phyloP scores from a whole-genome alignment of 2,797 vertebrate genomes.

The Enteromius mattozi region DNA sequence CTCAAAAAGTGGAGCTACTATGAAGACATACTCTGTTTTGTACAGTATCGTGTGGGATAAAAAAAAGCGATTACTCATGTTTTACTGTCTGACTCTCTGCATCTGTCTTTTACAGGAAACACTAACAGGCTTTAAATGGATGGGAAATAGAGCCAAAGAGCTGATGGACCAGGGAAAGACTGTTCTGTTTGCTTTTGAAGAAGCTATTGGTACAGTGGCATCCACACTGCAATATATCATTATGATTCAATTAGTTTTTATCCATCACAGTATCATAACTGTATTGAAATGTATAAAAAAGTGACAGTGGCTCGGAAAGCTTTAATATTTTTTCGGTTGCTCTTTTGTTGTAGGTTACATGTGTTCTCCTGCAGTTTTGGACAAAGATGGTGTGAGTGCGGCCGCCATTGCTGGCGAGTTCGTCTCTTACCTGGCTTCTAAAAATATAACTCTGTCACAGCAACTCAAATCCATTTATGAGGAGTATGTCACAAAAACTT shows the following conservation, averaged over 20 bases:
- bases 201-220: slow-evolving; percentile 90
- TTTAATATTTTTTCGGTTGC: slow-evolving; percentile 37
- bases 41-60: not conserved
- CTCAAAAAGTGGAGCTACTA: not conserved
- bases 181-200: slow-evolving; percentile 97
- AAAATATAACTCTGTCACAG: slow-evolving; percentile 85
- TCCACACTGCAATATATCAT: not conserved
- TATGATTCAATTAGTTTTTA: not conserved
- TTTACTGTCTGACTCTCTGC: not conserved
- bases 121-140: slow-evolving; percentile 98
- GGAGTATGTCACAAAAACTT: slow-evolving; percentile 82
- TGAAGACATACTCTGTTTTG: not conserved
- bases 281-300: not conserved
- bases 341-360: slow-evolving; percentile 87
- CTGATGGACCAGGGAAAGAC: slow-evolving; percentile 90
- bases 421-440: slow-evolving; percentile 85
- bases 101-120: slow-evolving; percentile 84
- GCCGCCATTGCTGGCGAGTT: slow-evolving; percentile 93
- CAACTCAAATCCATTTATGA: slow-evolving; percentile 89
- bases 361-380: slow-evolving; percentile 93
- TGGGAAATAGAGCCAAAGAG: slow-evolving; percentile 93
- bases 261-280: not conserved
- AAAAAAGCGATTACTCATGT: not conserved
- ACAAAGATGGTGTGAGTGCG: slow-evolving; percentile 97
- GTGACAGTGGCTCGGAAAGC: not conserved